Base-by-base conservation (phyloP, 2,113 vertebrate genomes). In the Clarias gariepinus region DNA sequence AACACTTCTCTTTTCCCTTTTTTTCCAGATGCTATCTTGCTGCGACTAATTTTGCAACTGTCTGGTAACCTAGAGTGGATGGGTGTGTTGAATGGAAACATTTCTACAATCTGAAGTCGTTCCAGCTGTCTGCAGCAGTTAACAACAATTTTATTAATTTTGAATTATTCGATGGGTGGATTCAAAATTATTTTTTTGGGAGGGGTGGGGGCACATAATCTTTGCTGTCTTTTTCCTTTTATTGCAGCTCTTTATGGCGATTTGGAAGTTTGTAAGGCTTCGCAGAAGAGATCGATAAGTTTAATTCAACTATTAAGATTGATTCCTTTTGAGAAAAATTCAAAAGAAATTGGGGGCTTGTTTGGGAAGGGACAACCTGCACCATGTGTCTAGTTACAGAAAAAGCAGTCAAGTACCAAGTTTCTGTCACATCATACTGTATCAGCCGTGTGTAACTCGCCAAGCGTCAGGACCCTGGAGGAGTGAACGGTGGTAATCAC, bases 21-120 rank as follows among this genome's bases (percentile, higher is more conserved):
- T 81, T 74, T 84, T 74, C 30, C 95, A 96, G 94, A 94, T 93
- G 80, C 88, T 89, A 18, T 84, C 88, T 83, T 87, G 78, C 73
- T 89, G 90, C 90, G 83, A 80, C 90, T 86, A 89, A 93, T 91
- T 89, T 92, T 86, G 61, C 90, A 81, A 88, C 91, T 89, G 92
- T 89, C 86, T 90, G 88, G 88, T 86, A 79, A 76, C 89, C 55
- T 28, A 66, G 87, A 92, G 61, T 92, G 90, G 85, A 81, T 85
- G 92, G 91, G 85, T 64, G 68, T 53, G 79, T 82, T 79, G 18
- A 63, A 10, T 83, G 41, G 7, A 57, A 36, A 78, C 57, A 10
- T 64, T 85, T 78, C 33, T 64, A n/a, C 53, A 3, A 52, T 18
- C 55, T 63, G 60, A 33, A 83, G 36, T 55, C 18, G 25, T 55